These are phyloP conservation scores for Drosophila buzzatii DNA, from an alignment of 2,888 invertebrate species.

Conservation along the genomic window DNA sequence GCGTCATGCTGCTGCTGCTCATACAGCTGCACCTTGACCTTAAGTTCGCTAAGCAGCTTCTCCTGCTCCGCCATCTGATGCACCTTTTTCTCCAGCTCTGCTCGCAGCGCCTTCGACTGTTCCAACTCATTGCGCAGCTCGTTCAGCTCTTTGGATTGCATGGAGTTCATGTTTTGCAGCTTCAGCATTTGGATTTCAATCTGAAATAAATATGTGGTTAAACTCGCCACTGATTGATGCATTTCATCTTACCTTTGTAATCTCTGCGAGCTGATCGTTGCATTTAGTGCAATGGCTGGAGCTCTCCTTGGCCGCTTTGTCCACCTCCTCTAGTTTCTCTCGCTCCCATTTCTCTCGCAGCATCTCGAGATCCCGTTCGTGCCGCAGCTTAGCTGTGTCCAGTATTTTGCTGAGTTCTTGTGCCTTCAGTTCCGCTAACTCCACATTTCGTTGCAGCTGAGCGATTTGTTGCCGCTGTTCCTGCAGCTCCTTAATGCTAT, in stretches of 20 bases:
- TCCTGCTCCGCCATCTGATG: slow-evolving; percentile 87
- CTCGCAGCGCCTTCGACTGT: slow-evolving; percentile 79
- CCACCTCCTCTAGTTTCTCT: slow-evolving; percentile 53
- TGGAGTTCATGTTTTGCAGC: slow-evolving; percentile 74
- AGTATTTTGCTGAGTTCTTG: slow-evolving; percentile 86
- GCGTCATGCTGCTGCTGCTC: slow-evolving; percentile 86
- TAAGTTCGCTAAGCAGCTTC: slow-evolving; percentile 87
- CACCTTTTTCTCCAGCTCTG: slow-evolving; percentile 82
- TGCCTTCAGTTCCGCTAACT: slow-evolving; percentile 82
- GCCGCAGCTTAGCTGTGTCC: slow-evolving; percentile 86
- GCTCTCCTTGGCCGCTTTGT: slow-evolving; percentile 61
- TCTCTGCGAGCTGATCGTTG: slow-evolving; percentile 76
- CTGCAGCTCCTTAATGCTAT: slow-evolving; percentile 86
- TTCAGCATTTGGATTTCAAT: slow-evolving; percentile 83
- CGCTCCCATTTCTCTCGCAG: slow-evolving; percentile 77
- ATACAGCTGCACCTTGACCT: slow-evolving; percentile 88
- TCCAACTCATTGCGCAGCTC: slow-evolving; percentile 80
- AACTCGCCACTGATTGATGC: neutral
- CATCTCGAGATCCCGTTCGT: slow-evolving; percentile 78
- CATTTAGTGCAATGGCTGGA: slow-evolving; percentile 80
- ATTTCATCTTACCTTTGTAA: slow-evolving; percentile 76
- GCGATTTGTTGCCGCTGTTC: slow-evolving; percentile 87
- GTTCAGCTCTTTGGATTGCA: slow-evolving; percentile 77
- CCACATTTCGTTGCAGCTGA: slow-evolving; percentile 85
- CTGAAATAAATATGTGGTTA: slow-evolving; percentile 55